Evolutionary conservation across 2,797 vertebrate species (phyloP).

Genomic region (Chromobotia macracanthus): DNA sequence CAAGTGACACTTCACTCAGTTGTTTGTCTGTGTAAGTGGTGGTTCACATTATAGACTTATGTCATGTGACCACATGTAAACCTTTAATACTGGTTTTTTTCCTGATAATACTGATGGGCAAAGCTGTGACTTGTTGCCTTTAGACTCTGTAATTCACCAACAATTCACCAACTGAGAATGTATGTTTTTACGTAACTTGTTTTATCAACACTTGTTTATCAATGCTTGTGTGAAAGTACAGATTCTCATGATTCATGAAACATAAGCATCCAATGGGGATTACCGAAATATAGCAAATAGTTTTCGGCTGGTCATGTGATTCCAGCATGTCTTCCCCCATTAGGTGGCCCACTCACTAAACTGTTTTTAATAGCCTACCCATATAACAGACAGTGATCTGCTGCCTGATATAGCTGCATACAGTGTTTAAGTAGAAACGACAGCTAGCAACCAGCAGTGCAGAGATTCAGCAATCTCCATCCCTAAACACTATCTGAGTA

Average conservation of each 20-base stretch:
- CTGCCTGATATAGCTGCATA: too few relatives aligned
- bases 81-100: neutral
- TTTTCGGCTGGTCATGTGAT: too few relatives aligned
- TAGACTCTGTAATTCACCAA: neutral
- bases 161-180: neutral
- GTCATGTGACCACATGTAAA: neutral
- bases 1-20: slow-evolving; percentile 36
- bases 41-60: slow-evolving; percentile 12
- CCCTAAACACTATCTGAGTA: too few relatives aligned
- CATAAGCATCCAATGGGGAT: too few relatives aligned
- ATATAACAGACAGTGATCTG: too few relatives aligned
- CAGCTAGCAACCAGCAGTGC: too few relatives aligned
- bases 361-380: too few relatives aligned
- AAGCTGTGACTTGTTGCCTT: neutral
- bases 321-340: too few relatives aligned
- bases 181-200: neutral
- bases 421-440: too few relatives aligned
- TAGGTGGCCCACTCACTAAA: too few relatives aligned
- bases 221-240: neutral
- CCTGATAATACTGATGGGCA: neutral
- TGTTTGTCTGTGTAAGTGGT: slow-evolving; percentile 5
- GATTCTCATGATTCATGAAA: neutral
- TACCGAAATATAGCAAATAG: too few relatives aligned
- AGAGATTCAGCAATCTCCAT: too few relatives aligned
- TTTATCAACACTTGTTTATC: slow-evolving; percentile 5